phyloP scores from a whole-genome alignment of 2,113 vertebrate genomes.

The Cygnus buccinator region DNA sequence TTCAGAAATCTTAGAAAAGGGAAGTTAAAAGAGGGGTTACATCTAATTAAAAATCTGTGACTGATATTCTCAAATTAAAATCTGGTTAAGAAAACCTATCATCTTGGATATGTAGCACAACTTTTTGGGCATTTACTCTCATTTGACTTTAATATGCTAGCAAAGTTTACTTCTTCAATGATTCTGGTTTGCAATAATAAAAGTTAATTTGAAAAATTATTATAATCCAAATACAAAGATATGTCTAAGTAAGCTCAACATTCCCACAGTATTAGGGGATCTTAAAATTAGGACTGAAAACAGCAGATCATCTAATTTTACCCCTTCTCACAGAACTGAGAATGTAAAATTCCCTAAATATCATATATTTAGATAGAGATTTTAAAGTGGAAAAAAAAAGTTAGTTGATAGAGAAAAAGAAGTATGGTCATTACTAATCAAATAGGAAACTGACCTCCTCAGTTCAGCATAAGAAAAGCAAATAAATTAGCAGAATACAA shows the following conservation, averaged over 20 bases:
- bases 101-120: not conserved
- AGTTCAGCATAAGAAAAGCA: not conserved
- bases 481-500: not conserved
- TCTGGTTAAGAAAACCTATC: not conserved
- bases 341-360: not conserved
- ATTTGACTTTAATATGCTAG: not conserved
- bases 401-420: not conserved
- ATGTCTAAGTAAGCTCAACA: not conserved
- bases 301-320: not conserved
- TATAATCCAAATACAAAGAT: not conserved
- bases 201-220: not conserved
- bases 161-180: not conserved
- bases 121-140: not conserved
- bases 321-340: not conserved
- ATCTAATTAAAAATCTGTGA: not conserved
- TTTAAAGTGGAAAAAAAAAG: not conserved
- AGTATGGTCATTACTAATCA: accelerated
- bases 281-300: not conserved
- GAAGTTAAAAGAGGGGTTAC: not conserved
- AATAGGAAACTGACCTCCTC: not conserved
- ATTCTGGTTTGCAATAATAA: not conserved
- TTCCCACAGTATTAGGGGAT: not conserved
- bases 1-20: not conserved
- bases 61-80: not conserved
- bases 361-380: not conserved